Evolutionary conservation across 2,113 vertebrate genomes (phyloP), one percentile per base, ranked within the genome.

Genomic region (Cygnus buccinator): DNA sequence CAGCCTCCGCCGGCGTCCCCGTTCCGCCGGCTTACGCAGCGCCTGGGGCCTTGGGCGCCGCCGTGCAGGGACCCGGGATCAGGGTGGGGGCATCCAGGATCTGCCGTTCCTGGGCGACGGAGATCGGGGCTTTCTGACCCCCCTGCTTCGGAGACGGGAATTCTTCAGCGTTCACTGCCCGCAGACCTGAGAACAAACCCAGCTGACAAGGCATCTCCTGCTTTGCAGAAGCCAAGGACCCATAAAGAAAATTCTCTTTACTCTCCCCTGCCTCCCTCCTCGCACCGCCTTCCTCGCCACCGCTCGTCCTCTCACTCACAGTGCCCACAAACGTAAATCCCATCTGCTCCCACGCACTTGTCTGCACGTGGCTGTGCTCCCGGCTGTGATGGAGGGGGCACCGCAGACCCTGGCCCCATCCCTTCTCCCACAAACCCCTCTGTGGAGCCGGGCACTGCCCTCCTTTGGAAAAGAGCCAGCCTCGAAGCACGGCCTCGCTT

Each of bases 41-140:
- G 0, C 97, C 98, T 79, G 97, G 98, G 1, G 15, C 83, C 62
- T 65, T 96, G 90, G 97, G 95, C 4, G 7, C 93, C 4, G 73
- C 98, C 22, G 13, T 85, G 67, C 98, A 95, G 19, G 97, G 96
- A 93, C 91, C 94, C 82, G 93, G 97, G 72, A 89, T 98, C 97
- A 97, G 97, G 96, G 89, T 94, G 79, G 82, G 95, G 35, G 94
- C 68, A 84, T 96, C 96, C 86, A 98, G 98, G 96, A 96, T 98
- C 12, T 97, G 97, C 67, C 98, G 97, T 67, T 98, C 97, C 82
- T 99, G 99, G 99, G 98, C 98, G 41, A 99, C 99, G 57, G 99
- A 99, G 96, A 98, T 99, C 0, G 99, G 99, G 83, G 99, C 98
- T 91, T 99, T 99, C 98, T 99, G 98, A 99, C 84, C 84, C 62